Evolutionary conservation across 2,888 invertebrate species (phyloP), one percentile per base, ranked within the genome.

Genomic region (Sepiola atlantica): DNA sequence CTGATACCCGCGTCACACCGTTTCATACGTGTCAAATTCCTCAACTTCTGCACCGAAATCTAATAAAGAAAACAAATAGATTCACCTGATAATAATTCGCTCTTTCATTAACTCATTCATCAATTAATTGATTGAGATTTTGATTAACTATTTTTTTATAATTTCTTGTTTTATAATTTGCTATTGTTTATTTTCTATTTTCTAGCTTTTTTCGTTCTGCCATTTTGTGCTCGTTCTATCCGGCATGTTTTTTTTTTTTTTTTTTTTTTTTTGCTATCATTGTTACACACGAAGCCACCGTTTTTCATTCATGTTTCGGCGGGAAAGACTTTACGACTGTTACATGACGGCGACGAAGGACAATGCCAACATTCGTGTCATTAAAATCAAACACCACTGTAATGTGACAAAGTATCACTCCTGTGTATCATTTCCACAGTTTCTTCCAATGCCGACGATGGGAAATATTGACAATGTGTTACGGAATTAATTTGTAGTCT

Each of bases 51-150:
- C 14, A 77, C 77, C 28, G 28, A 77, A 77, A 77, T 77, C 77
- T n/a, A 77, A 77, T 77, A 77, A 77, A 77, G 10, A n/a, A n/a
- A 77, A 77, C 77, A 77, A 77, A 77, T n/a, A 77, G 77, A 77
- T 77, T 61, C 14, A 77, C 77, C n/a, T 10, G 77, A 77, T 77
- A 77, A 18, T 77, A 77, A 77, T 77, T 77, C 77, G 16, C 28
- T 77, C 77, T n/a, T 77, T 61, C 57, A 61, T 61, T 61, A 21
- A 61, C 21, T 61, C 57, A 21, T 61, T 21, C 57, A 21, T 61
- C 24, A 8, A 77, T 77, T 61, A 77, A 77, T 77, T n/a, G 77
- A 77, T 77, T 77, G n/a, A 77, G 77, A 77, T 77, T 77, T 77
- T 77, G 77, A 77, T 77, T 77, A 77, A 16, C 28, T 45, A 4